Percentiles rank a stretch among this genome's conserved stretches.
Evolutionary conservation across 1,140 invertebrate species (phyloP).

Genomic region (Drosophila mauritiana): DNA sequence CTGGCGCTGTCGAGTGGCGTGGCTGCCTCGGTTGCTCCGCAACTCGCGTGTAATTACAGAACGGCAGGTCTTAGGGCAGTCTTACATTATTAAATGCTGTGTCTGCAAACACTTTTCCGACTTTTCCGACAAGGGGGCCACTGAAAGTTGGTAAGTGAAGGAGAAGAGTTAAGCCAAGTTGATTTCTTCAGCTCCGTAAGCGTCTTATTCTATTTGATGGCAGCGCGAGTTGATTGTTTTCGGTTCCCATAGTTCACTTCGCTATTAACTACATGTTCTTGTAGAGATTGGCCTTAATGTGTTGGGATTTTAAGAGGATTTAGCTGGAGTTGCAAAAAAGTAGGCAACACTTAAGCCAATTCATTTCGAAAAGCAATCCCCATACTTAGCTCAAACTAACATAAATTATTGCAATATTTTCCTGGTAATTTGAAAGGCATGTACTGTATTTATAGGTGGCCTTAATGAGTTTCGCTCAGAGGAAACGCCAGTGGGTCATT

Average conservation of each 20-base stretch:
- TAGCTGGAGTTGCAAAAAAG: background rate
- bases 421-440: background rate
- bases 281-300: no score
- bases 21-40: background rate
- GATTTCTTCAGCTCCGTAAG: constrained; percentile 26
- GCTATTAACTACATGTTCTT: no score
- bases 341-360: background rate
- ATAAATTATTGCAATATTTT: constrained; percentile 4
- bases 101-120: constrained; percentile 2
- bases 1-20: constrained; percentile 1
- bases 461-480: constrained; percentile 23
- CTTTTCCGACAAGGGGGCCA: background rate
- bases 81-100: constrained; percentile 60
- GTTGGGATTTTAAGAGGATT: no score
- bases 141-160: constrained; percentile 32
- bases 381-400: background rate
- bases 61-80: constrained; percentile 35
- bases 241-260: background rate
- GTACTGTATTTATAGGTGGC: constrained; percentile 10
- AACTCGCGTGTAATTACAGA: constrained; percentile 53
- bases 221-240: constrained; percentile 16
- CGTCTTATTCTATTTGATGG: constrained; percentile 21
- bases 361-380: no score
- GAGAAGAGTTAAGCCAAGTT: constrained; percentile 20
- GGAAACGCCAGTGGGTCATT: constrained; percentile 20